Evolutionary conservation across 92 coral and sea anemone species (phyloP).

Genomic region (Porites cylindrica): DNA sequence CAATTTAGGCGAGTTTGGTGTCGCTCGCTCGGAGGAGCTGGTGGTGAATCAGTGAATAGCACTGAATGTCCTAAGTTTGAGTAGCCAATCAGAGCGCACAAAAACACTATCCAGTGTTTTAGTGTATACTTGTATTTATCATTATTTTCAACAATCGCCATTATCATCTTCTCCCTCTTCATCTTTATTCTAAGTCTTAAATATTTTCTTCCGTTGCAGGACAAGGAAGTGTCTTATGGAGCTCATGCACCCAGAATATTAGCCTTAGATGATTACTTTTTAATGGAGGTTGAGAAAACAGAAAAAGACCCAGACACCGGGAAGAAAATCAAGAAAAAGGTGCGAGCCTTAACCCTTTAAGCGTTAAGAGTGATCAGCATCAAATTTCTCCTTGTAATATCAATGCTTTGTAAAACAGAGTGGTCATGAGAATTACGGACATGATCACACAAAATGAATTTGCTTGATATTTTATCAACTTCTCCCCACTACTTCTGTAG

Average conservation of each 20-base stretch:
- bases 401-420: no score
- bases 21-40: no score
- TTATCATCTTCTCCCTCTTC: neutral
- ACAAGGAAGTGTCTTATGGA: conserved; percentile 89
- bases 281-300: conserved; percentile 88
- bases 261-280: conserved; percentile 94
- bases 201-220: conserved; percentile 41
- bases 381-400: no score
- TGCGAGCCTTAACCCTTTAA: neutral
- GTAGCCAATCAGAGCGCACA: no score
- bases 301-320: conserved; percentile 97
- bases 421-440: no score
- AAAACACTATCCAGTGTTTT: neutral
- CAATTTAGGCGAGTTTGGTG: no score
- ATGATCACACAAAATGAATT: no score
- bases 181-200: neutral
- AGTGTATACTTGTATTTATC: neutral
- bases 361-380: neutral
- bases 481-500: no score
- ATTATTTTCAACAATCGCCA: no score
- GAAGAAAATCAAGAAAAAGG: conserved; percentile 90
- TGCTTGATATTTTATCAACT: no score
- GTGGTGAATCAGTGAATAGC: no score
- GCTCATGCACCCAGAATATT: conserved; percentile 96
- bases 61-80: no score